phyloP scores from a whole-genome alignment of 2,888 invertebrate genomes.

The Chironomus riparius region DNA sequence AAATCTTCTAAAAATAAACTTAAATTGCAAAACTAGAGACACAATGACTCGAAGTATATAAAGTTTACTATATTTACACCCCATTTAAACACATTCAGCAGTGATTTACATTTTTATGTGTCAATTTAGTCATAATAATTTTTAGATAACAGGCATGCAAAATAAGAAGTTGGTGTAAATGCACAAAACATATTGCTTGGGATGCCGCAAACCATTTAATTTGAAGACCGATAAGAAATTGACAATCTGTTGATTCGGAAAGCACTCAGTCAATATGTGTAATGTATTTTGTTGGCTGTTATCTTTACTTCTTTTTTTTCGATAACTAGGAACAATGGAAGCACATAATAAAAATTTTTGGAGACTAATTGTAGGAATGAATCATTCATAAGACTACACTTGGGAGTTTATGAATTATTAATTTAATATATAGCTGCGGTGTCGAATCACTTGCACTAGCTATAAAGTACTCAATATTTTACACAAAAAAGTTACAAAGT shows the following conservation, averaged over 20 bases:
- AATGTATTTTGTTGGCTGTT: not conserved
- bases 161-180: too few relatives aligned
- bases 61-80: not conserved
- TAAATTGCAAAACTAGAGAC: too few relatives aligned
- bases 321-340: not conserved
- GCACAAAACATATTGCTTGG: too few relatives aligned
- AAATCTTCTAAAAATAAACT: too few relatives aligned
- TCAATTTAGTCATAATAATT: too few relatives aligned
- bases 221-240: not conserved
- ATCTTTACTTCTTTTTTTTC: not conserved
- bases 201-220: not conserved
- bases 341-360: not conserved
- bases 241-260: conserved; percentile 1
- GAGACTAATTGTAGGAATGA: not conserved
- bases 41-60: not conserved
- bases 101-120: too few relatives aligned
- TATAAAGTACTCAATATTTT: not conserved
- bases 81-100: not conserved
- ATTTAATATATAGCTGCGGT: not conserved
- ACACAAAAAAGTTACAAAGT: not conserved
- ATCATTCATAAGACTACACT: not conserved
- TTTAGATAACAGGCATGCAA: too few relatives aligned
- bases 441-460: not conserved
- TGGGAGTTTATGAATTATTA: not conserved
- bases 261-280: not conserved